Base-by-base conservation (phyloP, 2,888 invertebrate genomes). In the Homarus gammarus region DNA sequence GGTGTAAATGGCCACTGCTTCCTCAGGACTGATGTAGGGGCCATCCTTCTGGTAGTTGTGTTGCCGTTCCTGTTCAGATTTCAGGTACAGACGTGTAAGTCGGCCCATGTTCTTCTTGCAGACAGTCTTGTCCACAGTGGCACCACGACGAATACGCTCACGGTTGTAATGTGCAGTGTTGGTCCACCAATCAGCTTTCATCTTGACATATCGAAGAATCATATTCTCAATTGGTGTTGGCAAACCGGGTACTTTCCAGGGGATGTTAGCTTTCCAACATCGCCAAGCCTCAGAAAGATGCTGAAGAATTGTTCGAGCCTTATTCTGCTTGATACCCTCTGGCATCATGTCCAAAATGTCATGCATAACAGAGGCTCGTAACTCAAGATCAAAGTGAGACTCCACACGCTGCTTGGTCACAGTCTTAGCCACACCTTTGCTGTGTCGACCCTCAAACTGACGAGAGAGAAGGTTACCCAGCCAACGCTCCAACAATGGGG, bases 261-360 rank as follows among this genome's bases (percentile, higher is more conserved):
- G 99, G 93, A 99, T 99, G 94, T 99, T 99, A 0, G 99, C 99
- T 94, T 99, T 99, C 99, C 99, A 99, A 94, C 99, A 99, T 89
- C 99, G 95, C 99, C 99, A 99, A 0, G 99, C 99, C 94, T 99
- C 99, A 49, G 98, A 99, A 91, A 99, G 95, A 95, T 99, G 99
- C 94, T 99, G 99, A 93, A 99, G 95, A 93, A 99, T 99, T 2
- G 99, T 99, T 92, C 99, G 96, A 0, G 99, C 99, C 94, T 99
- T 99, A 94, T 99, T 99, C 94, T 99, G 99, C 93, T 99, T 99
- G 94, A 99, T 99, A 92, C 99, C 99, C 94, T 99, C 99, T 0
- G 99, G 99, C 99, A 99, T 99, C 99, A 99, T 99, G 93, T 99
- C 99, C n/a, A 99, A 97, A 92, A 99, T 99, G 93, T 99, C 99